phyloP scores from a whole-genome alignment of 2,797 vertebrate species.

The Emydoidea blandingii region DNA sequence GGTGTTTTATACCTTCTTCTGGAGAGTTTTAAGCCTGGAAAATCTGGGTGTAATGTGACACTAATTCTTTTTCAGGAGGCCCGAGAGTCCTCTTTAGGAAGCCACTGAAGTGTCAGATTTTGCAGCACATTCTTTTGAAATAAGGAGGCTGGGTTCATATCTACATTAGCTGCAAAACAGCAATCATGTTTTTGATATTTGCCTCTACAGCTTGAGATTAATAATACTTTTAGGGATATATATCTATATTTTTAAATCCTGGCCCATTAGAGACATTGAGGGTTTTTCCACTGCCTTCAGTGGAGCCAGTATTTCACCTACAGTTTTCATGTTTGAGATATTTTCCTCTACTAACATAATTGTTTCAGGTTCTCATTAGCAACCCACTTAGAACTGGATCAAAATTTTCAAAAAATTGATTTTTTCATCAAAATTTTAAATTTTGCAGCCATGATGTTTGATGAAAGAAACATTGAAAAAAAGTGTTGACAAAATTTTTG shows the following conservation, averaged over 20 bases:
- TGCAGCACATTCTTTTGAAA: conserved; percentile 1
- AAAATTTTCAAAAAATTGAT: neutral
- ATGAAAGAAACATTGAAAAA: neutral
- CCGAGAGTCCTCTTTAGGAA: neutral
- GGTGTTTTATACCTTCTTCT: neutral
- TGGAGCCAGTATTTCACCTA: neutral
- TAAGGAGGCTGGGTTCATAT: neutral
- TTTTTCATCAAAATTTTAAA: neutral
- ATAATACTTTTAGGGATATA: neutral
- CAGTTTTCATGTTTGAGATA: neutral
- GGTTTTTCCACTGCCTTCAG: neutral
- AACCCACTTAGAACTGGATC: neutral
- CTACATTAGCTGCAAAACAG: neutral
- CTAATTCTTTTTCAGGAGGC: neutral
- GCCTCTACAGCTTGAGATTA: neutral
- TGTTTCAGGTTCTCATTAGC: conserved; percentile 2
- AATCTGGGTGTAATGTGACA: neutral
- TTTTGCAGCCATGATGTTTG: neutral
- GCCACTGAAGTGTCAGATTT: neutral
- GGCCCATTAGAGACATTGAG: neutral
- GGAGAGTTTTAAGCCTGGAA: neutral
- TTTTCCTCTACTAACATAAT: conserved; percentile 19
- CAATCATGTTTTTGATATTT: neutral
- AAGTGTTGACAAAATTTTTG: neutral
- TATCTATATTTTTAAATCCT: neutral